phyloP scores from a whole-genome alignment of 1,140 invertebrate species.

The Nymphalis io region DNA sequence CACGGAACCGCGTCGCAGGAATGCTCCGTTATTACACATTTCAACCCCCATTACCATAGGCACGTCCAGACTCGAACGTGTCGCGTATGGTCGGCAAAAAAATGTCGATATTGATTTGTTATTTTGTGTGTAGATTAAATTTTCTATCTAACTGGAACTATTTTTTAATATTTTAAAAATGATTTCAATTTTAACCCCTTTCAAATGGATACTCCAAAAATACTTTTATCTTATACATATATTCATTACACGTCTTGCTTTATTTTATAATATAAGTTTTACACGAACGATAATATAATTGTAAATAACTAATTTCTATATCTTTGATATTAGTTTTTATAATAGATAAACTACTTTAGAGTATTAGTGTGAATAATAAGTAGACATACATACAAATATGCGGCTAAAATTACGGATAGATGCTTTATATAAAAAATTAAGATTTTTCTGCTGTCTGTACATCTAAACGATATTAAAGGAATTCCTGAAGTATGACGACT shows the following conservation, averaged over 20 bases:
- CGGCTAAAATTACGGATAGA: too few species aligned
- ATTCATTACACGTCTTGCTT: too few species aligned
- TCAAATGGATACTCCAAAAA: too few species aligned
- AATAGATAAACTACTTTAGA: too few species aligned
- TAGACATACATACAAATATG: too few species aligned
- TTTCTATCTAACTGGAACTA: too few species aligned
- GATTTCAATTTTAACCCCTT: neutral
- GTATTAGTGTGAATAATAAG: too few species aligned
- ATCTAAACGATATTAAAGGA: slow-evolving; percentile 28
- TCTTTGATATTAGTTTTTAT: too few species aligned
- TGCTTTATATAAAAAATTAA: neutral
- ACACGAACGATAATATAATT: too few species aligned
- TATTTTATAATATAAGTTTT: too few species aligned
- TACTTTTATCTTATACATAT: too few species aligned
- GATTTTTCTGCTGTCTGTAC: slow-evolving; percentile 19
- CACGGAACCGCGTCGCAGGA: slow-evolving; percentile 6
- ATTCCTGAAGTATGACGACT: slow-evolving; percentile 32
- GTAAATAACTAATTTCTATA: too few species aligned
- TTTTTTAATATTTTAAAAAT: neutral
- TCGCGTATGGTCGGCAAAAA: slow-evolving; percentile 22
- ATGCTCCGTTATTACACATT: slow-evolving; percentile 31
- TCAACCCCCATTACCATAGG: slow-evolving; percentile 27
- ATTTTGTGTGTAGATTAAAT: neutral
- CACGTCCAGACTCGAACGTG: slow-evolving; percentile 19
- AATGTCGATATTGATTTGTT: neutral